Conservation (phyloP, 1,140 invertebrate species). For the Cydia fagiglandana region DNA sequence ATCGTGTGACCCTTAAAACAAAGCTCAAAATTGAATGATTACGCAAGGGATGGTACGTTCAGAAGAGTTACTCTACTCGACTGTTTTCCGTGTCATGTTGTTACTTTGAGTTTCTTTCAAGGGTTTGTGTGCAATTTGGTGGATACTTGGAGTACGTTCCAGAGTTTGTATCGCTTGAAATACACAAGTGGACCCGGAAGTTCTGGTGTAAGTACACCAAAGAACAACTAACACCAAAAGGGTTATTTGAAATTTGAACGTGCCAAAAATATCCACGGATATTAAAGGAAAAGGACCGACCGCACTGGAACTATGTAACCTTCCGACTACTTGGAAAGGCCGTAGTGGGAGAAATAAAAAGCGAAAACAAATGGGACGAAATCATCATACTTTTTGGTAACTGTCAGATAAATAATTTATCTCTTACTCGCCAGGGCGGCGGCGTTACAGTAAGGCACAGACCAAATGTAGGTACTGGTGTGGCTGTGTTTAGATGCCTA, state of each 20-base stretch:
- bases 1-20: not conserved
- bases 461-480: too few species aligned
- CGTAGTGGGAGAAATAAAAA: too few species aligned
- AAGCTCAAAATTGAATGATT: not conserved
- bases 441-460: too few species aligned
- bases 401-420: too few species aligned
- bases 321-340: too few species aligned
- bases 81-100: conserved; percentile 3
- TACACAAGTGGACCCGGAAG: not conserved
- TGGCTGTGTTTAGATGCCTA: too few species aligned
- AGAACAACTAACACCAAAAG: not conserved
- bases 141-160: not conserved
- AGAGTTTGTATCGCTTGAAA: not conserved
- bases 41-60: too few species aligned
- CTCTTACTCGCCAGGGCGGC: too few species aligned
- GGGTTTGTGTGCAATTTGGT: conserved; percentile 14
- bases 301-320: too few species aligned
- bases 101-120: conserved; percentile 21
- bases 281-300: too few species aligned
- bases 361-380: too few species aligned
- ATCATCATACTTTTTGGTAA: too few species aligned
- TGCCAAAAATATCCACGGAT: not conserved
- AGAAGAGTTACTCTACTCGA: not conserved
- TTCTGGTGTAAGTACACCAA: not conserved
- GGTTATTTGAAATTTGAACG: not conserved